Base-by-base conservation (phyloP, 2,888 invertebrate genomes). In the Carabus problematicus region DNA sequence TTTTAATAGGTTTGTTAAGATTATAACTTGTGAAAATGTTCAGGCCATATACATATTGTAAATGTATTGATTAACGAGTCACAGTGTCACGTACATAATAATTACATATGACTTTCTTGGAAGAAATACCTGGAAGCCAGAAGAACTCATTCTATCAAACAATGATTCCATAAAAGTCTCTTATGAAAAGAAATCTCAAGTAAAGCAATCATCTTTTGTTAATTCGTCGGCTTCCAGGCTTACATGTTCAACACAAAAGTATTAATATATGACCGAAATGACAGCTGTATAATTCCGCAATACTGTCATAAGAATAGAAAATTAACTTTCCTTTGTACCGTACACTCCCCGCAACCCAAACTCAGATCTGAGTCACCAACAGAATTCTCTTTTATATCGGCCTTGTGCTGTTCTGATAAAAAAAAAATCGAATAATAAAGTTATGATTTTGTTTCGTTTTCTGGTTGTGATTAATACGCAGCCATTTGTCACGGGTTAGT, bases 271-370 rank as follows among this genome's bases (percentile, higher is more conserved):
- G 41, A 40, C 42, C 60, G 54, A 60, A 58, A 54, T 67, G 67
- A 67, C 67, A 67, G 67, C 67, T 67, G 67, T 60, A 67, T 67
- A 67, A 67, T 67, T 67, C 67, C 60, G 67, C 67, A 67, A 67
- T 67, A 67, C 60, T 58, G 47, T 18, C 16, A 41, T 59, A 60
- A 67, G 67, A 67, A 67, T 67, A 67, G 67, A 67, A 67, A 67
- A 67, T 67, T 67, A 67, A 59, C 67, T 67, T 67, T 67, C 67
- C 52, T 67, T 67, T 67, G 67, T 59, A 18, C 29, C n/a, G 39
- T 8, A 8, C 58, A 59, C 43, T 1, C 14, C 2, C 11, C 3
- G 11, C 7, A 11, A 1, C 45, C n/a, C 14, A 6, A 11, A 1
- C 2, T 12, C 56, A 64, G 18, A 64, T 56, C 59, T 41, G 40